Base-by-base conservation (phyloP, 2,888 invertebrate species). In the Orgyia antiqua region DNA sequence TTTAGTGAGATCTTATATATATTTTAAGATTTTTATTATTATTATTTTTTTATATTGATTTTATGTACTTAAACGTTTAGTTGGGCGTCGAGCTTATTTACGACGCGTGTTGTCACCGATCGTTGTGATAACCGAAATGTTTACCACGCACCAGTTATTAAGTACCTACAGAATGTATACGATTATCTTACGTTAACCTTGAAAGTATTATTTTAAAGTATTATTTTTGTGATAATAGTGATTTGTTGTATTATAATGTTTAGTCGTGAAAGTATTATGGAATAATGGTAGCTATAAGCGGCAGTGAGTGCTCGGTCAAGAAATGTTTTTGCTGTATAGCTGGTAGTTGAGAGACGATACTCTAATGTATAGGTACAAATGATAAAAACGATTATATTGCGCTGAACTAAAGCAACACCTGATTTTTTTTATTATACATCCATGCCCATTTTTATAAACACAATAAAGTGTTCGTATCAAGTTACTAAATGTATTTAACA, bases 161-260 rank as follows among this genome's bases (percentile, higher is more conserved):
- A 4, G 57, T 63, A 71, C 10, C 20, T 20, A 24, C 68, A 65
- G 51, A 65, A 70, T 74, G 78, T 82, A 80, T 82, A 82, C 77
- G 78, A 82, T 63, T 66, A 80, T 62, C 51, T 51, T 73, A 70
- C 73, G 74, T 78, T 78, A 73, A 80, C 70, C 74, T 70, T 60
- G 58, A 57, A 66, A 82, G 83, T 83, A 83, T 83, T 83, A 83
- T 79, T 76, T 71, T 61, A 66, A 82, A 82, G 82, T 83, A 82
- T 84, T 83, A 83, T 80, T 79, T 72, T 68, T 79, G 80, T 82
- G 79, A 80, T 80, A 78, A 77, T 79, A 26, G 76, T 80, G 66
- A 75, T 77, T 71, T 75, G 74, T 76, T 68, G 56, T 70, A 72
- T 68, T 69, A 63, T 76, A 76, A 62, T 47, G 53, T 62, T 77